Conservation (phyloP, 2,113 vertebrate species). For the Pelusios castaneus region DNA sequence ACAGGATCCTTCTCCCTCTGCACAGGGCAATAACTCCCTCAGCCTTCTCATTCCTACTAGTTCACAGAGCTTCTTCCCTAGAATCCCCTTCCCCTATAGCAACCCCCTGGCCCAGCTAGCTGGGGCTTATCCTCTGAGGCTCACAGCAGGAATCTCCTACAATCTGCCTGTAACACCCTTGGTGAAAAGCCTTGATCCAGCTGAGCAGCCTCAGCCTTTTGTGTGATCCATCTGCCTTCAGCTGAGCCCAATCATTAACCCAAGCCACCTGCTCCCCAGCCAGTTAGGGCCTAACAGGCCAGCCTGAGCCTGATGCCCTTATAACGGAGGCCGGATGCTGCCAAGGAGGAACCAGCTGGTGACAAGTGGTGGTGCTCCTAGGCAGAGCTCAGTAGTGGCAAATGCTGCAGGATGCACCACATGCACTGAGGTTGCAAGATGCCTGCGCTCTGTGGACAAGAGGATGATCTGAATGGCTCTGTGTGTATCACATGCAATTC, state of each 20-base stretch:
- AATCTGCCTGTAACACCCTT: not conserved
- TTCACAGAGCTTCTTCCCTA: not conserved
- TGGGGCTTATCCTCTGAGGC: not conserved
- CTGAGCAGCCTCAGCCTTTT: not conserved
- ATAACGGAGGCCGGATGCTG: not conserved
- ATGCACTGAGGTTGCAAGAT: too few species aligned
- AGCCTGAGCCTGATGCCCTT: not conserved
- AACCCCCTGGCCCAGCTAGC: not conserved
- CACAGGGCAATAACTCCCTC: not conserved
- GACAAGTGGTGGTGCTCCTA: not conserved
- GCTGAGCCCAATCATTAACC: not conserved
- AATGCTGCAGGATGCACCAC: not conserved
- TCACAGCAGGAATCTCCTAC: too few species aligned
- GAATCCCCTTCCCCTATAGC: not conserved
- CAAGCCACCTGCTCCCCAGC: not conserved
- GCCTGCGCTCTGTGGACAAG: not conserved
- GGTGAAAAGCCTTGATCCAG: too few species aligned
- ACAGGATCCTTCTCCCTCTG: not conserved
- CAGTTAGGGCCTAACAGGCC: not conserved
- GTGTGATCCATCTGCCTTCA: not conserved
- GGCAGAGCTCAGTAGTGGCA: not conserved
- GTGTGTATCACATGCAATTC: too few species aligned
- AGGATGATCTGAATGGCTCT: not conserved
- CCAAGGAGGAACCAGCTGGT: not conserved
- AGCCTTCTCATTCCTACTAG: not conserved